These are phyloP conservation scores for Alca torda DNA, from an alignment of 2,797 vertebrate species.

Conservation along the genomic window DNA sequence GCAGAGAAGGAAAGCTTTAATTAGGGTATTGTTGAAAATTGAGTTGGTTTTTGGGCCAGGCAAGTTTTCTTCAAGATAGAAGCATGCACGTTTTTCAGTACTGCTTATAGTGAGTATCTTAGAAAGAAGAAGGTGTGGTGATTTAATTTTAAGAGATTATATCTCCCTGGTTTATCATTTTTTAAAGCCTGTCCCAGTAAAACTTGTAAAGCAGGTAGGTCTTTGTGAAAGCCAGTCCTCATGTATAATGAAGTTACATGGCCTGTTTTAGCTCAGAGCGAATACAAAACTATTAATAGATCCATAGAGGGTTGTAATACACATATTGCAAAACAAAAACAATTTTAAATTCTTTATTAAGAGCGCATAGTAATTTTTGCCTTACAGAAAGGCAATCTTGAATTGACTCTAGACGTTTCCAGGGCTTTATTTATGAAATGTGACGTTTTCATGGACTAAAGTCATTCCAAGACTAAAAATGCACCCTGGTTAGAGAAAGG, in stretches of 20 bases:
- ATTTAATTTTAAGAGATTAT: not conserved
- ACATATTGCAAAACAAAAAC: conserved; percentile 3
- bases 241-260: not conserved
- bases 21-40: not conserved
- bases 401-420: not conserved
- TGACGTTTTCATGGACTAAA: not conserved
- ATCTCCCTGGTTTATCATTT: conserved; percentile 24
- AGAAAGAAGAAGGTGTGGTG: not conserved
- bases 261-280: not conserved
- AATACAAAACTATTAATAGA: not conserved
- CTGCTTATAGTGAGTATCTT: not conserved
- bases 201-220: not conserved
- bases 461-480: not conserved
- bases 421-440: not conserved
- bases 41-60: not conserved
- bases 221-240: not conserved
- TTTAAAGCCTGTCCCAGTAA: not conserved
- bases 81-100: not conserved
- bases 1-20: not conserved
- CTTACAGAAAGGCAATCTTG: not conserved
- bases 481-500: not conserved
- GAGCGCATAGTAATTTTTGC: not conserved
- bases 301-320: not conserved
- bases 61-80: not conserved
- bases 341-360: not conserved